Evolutionary conservation across 2,113 vertebrate species (phyloP).

Genomic region (Chitala chitala): DNA sequence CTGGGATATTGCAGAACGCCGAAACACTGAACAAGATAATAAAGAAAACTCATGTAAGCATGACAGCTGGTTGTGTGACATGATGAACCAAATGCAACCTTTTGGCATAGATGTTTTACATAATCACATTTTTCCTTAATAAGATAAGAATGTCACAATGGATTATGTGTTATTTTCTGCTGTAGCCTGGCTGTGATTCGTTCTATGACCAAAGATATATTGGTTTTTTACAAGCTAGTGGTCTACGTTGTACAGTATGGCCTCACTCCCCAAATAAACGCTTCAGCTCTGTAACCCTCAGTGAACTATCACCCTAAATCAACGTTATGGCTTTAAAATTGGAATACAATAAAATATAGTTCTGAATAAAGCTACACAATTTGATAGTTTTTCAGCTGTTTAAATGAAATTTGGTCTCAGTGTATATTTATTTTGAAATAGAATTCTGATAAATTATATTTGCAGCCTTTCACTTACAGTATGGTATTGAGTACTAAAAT

Average conservation of each 20-base stretch:
- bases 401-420: conserved; percentile 3
- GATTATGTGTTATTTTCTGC: conserved; percentile 31
- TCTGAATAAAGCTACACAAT: neutral
- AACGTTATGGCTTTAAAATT: neutral
- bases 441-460: neutral
- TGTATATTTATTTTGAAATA: conserved; percentile 9
- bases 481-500: neutral
- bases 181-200: conserved; percentile 24
- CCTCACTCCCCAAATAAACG: neutral
- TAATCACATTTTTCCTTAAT: conserved; percentile 31
- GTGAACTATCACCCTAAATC: neutral
- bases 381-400: neutral
- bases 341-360: neutral
- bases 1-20: neutral
- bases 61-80: conserved; percentile 9
- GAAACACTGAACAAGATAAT: neutral
- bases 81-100: neutral
- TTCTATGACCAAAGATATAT: conserved; percentile 23
- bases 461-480: conserved; percentile 1
- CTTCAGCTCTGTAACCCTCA: neutral
- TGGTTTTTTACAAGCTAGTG: conserved; percentile 22
- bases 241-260: neutral
- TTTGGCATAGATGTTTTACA: conserved; percentile 23
- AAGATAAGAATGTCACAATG: conserved; percentile 36
- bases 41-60: neutral